Percentiles rank a stretch among this genome's conserved stretches.
Evolutionary conservation across 2,113 vertebrate genomes (phyloP).

Genomic region (Sebastes schlegelii): DNA sequence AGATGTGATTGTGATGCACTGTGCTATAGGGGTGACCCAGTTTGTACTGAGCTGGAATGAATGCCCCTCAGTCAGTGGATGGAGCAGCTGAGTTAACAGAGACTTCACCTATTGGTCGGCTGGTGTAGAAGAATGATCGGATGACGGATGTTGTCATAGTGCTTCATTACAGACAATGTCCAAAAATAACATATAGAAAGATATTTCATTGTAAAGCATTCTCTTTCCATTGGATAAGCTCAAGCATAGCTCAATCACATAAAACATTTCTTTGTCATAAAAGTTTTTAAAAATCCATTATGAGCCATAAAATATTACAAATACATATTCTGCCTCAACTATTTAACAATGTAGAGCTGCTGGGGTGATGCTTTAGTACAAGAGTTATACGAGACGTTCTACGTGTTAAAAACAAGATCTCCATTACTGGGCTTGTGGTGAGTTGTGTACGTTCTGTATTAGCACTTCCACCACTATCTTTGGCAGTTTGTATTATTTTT

Average conservation of each 20-base stretch:
- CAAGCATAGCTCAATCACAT: slow-evolving; percentile 56
- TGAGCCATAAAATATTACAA: slow-evolving; percentile 65
- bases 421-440: slow-evolving; percentile 14
- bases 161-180: slow-evolving; percentile 55
- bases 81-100: slow-evolving; percentile 25
- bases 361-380: slow-evolving; percentile 33
- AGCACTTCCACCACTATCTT: slow-evolving; percentile 70
- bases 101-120: not conserved
- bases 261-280: slow-evolving; percentile 63
- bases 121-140: not conserved
- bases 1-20: slow-evolving; percentile 1
- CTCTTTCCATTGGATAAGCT: slow-evolving; percentile 43
- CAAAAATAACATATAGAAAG: slow-evolving; percentile 63
- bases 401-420: slow-evolving; percentile 44
- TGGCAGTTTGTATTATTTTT: slow-evolving; percentile 70
- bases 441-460: slow-evolving; percentile 41
- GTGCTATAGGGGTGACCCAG: not conserved
- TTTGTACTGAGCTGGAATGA: not conserved
- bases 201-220: slow-evolving; percentile 59
- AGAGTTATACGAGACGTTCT: slow-evolving; percentile 10
- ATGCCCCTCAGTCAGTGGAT: not conserved
- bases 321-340: slow-evolving; percentile 36
- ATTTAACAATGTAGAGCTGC: slow-evolving; percentile 57
- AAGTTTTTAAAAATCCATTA: slow-evolving; percentile 55
- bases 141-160: slow-evolving; percentile 29